Evolutionary conservation across 2,797 vertebrate species (phyloP).

Genomic region (Xerus rutilus): DNA sequence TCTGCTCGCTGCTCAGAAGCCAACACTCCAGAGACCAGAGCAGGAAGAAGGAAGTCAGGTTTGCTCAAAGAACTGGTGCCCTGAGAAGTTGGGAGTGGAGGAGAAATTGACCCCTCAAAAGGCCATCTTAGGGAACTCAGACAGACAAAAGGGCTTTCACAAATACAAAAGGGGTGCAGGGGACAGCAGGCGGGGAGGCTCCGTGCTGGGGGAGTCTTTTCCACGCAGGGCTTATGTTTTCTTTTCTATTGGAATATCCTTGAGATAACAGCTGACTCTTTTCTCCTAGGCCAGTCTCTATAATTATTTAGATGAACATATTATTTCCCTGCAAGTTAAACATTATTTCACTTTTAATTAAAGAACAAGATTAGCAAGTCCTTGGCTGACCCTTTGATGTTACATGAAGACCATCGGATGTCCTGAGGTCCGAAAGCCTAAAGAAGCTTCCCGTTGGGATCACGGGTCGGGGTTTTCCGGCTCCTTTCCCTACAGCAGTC

Average conservation of each 20-base stretch:
- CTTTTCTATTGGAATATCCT: not conserved
- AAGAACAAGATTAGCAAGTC: not conserved
- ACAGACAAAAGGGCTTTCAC: not conserved
- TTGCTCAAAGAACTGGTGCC: not conserved
- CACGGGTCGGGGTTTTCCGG: not conserved
- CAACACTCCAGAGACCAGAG: not conserved
- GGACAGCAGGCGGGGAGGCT: too few species aligned
- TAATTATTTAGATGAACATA: not conserved
- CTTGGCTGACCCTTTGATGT: not conserved
- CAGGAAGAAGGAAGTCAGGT: not conserved
- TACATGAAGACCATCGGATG: not conserved
- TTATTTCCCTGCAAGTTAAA: not conserved
- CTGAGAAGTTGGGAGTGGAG: too few species aligned
- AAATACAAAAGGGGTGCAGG: not conserved
- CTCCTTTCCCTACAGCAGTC: not conserved
- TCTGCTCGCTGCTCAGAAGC: not conserved
- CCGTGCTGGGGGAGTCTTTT: too few species aligned
- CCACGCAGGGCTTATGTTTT: too few species aligned
- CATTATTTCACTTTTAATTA: not conserved
- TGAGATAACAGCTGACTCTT: not conserved
- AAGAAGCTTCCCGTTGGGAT: not conserved
- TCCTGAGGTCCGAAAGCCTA: too few species aligned
- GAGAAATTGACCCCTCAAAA: too few species aligned
- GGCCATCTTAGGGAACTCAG: not conserved
- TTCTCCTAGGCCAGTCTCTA: not conserved